A percentile compares a stretch with the other conserved stretches of the same genome.
phyloP scores from a whole-genome alignment of 2,888 invertebrate species.

The Ditula angustiorana region DNA sequence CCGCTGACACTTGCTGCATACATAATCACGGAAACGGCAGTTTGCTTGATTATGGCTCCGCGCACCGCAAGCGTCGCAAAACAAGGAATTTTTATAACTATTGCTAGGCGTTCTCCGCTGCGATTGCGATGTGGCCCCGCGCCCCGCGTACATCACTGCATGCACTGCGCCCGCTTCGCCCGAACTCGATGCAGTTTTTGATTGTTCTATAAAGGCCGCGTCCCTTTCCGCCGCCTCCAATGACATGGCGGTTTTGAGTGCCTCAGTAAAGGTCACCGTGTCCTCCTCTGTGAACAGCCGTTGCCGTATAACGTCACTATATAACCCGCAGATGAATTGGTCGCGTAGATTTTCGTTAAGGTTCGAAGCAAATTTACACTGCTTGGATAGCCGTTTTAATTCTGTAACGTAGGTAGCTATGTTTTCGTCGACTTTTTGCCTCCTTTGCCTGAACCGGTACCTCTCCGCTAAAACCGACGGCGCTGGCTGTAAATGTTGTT shows the following conservation, averaged over 20 bases:
- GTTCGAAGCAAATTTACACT: neutral
- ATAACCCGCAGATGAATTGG: neutral
- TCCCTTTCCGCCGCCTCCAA: slow-evolving; percentile 14
- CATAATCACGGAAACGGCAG: slow-evolving; percentile 31
- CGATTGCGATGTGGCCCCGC: neutral
- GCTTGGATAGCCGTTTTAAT: neutral
- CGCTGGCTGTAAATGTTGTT: slow-evolving; percentile 8
- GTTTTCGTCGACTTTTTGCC: neutral
- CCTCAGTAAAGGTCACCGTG: neutral
- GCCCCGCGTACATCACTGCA: neutral
- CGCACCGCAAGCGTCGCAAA: slow-evolving; percentile 8
- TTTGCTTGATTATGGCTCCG: slow-evolving; percentile 4
- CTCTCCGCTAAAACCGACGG: slow-evolving; percentile 8
- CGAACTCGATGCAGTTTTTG: neutral
- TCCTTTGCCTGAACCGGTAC: slow-evolving; percentile 3
- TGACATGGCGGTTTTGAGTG: slow-evolving; percentile 11
- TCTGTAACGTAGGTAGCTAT: neutral
- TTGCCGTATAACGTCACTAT: slow-evolving; percentile 1
- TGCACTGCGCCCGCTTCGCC: neutral
- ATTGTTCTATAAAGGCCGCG: neutral
- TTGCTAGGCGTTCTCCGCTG: neutral
- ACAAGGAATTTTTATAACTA: no score
- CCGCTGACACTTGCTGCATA: slow-evolving; percentile 36
- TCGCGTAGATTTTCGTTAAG: neutral
- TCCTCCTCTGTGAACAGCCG: neutral